Conservation (phyloP, 1,140 invertebrate genomes). For the Matsumurasca onukii region DNA sequence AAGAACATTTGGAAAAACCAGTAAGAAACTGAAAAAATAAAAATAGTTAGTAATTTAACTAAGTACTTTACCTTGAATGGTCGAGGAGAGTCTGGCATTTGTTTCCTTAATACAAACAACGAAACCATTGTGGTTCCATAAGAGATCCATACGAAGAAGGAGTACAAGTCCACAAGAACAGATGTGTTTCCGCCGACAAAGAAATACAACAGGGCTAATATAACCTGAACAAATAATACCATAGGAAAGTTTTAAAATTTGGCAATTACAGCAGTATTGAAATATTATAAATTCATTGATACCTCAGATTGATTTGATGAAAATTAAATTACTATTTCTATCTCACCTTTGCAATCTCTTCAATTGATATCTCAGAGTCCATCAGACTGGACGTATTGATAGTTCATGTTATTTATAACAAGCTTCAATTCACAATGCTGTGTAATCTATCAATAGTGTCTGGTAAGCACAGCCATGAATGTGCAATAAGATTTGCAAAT, state of each 20-base stretch:
- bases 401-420: neutral
- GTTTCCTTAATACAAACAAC: neutral
- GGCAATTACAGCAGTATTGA: neutral
- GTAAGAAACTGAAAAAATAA: too few relatives aligned
- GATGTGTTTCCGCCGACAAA: neutral
- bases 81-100: conserved; percentile 17
- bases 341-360: neutral
- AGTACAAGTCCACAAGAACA: neutral
- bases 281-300: neutral
- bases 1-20: too few relatives aligned
- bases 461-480: too few relatives aligned
- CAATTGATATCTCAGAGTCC: neutral
- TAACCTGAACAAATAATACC: neutral
- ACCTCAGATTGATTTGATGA: neutral
- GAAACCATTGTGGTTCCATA: conserved; percentile 16
- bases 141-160: conserved; percentile 6
- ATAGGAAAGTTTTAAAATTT: neutral
- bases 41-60: too few relatives aligned
- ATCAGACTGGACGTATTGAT: neutral
- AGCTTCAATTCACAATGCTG: too few relatives aligned
- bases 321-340: neutral
- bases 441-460: too few relatives aligned
- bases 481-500: too few relatives aligned
- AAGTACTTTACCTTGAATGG: conserved; percentile 19
- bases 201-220: neutral